Conservation (phyloP, 2,113 vertebrate species). For the Callocephalon fimbriatum region DNA sequence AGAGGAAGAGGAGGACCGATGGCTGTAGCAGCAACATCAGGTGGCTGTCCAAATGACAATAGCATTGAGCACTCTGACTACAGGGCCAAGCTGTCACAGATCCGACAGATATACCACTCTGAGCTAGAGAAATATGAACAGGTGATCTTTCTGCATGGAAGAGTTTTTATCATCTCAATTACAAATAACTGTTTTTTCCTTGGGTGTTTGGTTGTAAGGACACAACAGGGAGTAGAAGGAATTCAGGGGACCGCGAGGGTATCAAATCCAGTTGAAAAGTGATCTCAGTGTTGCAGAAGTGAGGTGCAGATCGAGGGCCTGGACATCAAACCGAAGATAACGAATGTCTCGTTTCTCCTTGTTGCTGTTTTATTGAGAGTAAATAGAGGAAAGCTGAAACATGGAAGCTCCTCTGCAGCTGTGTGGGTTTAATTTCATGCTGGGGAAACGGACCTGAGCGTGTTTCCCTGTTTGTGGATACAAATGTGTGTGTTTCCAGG, state of each 20-base stretch:
- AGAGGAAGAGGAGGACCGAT: slow-evolving; percentile 84
- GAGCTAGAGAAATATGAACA: slow-evolving; percentile 94
- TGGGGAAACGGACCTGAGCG: background rate
- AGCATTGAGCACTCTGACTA: slow-evolving; percentile 93
- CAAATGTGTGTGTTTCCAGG: slow-evolving; percentile 68
- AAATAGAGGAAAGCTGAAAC: background rate
- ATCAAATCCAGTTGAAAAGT: background rate
- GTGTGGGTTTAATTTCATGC: background rate
- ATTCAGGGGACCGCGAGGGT: background rate
- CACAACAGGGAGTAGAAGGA: background rate
- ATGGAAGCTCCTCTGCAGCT: background rate
- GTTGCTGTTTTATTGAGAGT: background rate
- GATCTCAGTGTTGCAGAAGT: background rate
- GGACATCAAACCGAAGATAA: background rate
- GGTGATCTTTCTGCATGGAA: slow-evolving; percentile 81
- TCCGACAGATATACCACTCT: slow-evolving; percentile 91
- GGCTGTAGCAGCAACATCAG: slow-evolving; percentile 85
- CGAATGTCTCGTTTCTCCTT: background rate
- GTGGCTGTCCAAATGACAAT: slow-evolving; percentile 88
- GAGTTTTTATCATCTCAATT: slow-evolving; percentile 69
- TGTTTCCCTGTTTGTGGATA: background rate
- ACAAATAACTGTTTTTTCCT: slow-evolving; percentile 35
- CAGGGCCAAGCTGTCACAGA: slow-evolving; percentile 91
- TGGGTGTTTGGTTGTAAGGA: background rate
- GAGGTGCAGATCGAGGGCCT: background rate